Percentiles rank a stretch among this genome's conserved stretches.
Conservation (phyloP, 1,140 invertebrate genomes). For the Trissolcus basalis region DNA sequence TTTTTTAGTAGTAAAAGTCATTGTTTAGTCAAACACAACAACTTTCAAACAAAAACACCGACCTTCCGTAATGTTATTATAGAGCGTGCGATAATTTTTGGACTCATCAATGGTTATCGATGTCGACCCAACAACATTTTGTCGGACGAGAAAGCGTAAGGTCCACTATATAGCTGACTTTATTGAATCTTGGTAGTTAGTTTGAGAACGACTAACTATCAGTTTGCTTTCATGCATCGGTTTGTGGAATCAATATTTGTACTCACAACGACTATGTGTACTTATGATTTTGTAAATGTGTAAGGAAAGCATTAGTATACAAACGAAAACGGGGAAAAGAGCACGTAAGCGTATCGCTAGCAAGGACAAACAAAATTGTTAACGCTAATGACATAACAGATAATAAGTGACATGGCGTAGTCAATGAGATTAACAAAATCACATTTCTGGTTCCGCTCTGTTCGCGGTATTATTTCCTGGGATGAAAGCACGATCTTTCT, state of each 20-base stretch:
- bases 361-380: constrained; percentile 28
- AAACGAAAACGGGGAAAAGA: background rate
- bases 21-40: too few species aligned
- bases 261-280: constrained; percentile 21
- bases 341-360: background rate
- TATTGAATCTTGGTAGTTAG: constrained; percentile 38
- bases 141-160: background rate
- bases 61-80: too few species aligned
- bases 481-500: constrained; percentile 36
- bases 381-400: constrained; percentile 24
- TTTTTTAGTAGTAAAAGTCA: too few species aligned
- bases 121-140: constrained; percentile 10
- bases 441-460: constrained; percentile 37
- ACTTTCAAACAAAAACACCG: too few species aligned
- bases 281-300: constrained; percentile 26
- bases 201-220: constrained; percentile 35
- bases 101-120: too few species aligned
- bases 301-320: constrained; percentile 22
- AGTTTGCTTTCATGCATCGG: constrained; percentile 32
- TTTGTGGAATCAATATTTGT: constrained; percentile 48
- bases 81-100: too few species aligned
- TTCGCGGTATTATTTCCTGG: constrained; percentile 19
- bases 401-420: constrained; percentile 11
- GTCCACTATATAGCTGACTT: constrained; percentile 24
- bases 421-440: constrained; percentile 42